Evolutionary conservation across 2,113 vertebrate species (phyloP).

Genomic region (Eublepharis macularius): DNA sequence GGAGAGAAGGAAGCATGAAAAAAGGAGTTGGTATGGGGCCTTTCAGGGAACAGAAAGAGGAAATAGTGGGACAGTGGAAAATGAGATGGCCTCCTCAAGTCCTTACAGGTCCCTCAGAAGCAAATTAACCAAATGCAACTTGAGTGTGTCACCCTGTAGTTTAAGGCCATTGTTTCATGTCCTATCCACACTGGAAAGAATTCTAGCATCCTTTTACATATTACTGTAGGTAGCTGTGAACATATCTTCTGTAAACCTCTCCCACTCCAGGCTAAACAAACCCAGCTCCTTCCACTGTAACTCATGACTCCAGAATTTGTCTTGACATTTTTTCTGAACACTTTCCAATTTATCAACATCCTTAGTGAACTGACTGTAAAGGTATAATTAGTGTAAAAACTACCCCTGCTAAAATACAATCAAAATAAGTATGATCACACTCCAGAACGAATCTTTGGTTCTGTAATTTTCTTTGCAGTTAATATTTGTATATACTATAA

Average conservation of each 20-base stretch:
- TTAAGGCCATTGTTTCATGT: not conserved
- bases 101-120: no score
- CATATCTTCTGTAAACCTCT: not conserved
- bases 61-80: no score
- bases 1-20: no score
- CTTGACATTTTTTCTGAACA: not conserved
- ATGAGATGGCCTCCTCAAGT: no score
- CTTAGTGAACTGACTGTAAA: not conserved
- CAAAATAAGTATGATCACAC: not conserved
- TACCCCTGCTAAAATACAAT: not conserved
- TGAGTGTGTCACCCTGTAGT: not conserved
- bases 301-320: no score
- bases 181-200: not conserved
- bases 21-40: no score
- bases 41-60: no score
- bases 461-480: not conserved
- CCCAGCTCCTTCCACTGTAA: no score
- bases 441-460: not conserved
- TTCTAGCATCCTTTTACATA: not conserved
- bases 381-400: no score
- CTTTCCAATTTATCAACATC: not conserved
- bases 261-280: not conserved
- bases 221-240: not conserved
- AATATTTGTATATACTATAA: not conserved
- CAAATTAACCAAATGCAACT: not conserved